Percentiles rank a stretch among this genome's conserved stretches.
Conservation (phyloP, 2,113 vertebrate genomes). For the Pelmatolapia mariae region DNA sequence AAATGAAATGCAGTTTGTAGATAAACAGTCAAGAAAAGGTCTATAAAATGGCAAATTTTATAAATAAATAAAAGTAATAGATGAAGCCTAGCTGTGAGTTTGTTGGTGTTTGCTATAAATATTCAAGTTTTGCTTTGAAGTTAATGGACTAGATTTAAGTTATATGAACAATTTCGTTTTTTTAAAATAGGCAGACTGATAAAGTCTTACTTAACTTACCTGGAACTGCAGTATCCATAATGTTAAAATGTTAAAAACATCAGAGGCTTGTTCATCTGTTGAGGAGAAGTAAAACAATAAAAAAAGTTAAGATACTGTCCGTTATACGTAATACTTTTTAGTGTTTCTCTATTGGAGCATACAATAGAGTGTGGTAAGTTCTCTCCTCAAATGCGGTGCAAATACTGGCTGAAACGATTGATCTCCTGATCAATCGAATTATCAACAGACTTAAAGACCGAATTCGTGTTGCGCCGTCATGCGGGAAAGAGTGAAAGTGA, state of each 20-base stretch:
- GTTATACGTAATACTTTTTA: too few relatives aligned
- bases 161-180: neutral
- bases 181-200: neutral
- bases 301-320: neutral
- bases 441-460: too few relatives aligned
- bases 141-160: too few relatives aligned
- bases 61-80: neutral
- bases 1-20: rapidly evolving
- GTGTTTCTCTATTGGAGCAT: too few relatives aligned
- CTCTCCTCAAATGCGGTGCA: rapidly evolving
- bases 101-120: rapidly evolving
- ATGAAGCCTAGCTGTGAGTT: neutral
- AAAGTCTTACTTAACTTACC: neutral
- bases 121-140: neutral
- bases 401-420: rapidly evolving
- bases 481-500: too few relatives aligned
- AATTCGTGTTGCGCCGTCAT: too few relatives aligned
- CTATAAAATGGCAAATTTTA: neutral
- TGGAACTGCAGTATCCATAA: neutral
- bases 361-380: too few relatives aligned
- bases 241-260: neutral
- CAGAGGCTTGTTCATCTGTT: neutral
- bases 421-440: rapidly evolving
- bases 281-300: neutral
- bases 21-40: neutral